A percentile compares a stretch with the other conserved stretches of the same genome.
These are phyloP conservation scores for Rhinopithecus roxellana DNA, from an alignment of 2,113 vertebrate species.

Conservation along the genomic window DNA sequence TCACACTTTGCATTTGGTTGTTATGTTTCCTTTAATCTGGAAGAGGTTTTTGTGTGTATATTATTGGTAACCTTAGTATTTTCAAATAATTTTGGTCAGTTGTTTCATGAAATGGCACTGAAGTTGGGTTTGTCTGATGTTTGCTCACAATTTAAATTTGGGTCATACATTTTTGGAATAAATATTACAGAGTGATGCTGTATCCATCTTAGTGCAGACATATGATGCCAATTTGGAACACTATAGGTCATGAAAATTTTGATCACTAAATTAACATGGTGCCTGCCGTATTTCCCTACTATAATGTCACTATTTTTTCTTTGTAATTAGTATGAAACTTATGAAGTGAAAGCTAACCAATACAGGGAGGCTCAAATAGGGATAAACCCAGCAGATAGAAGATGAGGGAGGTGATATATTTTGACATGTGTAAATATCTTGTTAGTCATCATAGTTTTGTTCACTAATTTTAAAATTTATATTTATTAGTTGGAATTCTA, in stretches of 20 bases:
- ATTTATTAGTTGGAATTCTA: neutral
- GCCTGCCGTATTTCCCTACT: neutral
- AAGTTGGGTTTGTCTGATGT: neutral
- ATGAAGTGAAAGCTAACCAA: neutral
- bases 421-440: neutral
- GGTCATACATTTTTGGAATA: neutral
- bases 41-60: neutral
- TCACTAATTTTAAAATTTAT: neutral
- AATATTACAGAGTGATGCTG: neutral
- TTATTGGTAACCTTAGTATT: neutral
- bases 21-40: neutral
- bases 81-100: neutral
- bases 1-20: neutral
- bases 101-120: neutral
- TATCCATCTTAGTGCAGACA: neutral
- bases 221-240: neutral
- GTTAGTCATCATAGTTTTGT: neutral
- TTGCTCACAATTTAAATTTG: constrained; percentile 12
- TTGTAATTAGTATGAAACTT: neutral
- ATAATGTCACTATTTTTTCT: neutral
- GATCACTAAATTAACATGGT: neutral
- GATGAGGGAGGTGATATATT: neutral
- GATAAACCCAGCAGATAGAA: neutral
- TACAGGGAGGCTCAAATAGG: neutral
- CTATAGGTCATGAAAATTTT: neutral